Evolutionary conservation across 2,797 vertebrate genomes (phyloP), one percentile per base, ranked within the genome.

Genomic region (Pseudochaenichthys georgianus): DNA sequence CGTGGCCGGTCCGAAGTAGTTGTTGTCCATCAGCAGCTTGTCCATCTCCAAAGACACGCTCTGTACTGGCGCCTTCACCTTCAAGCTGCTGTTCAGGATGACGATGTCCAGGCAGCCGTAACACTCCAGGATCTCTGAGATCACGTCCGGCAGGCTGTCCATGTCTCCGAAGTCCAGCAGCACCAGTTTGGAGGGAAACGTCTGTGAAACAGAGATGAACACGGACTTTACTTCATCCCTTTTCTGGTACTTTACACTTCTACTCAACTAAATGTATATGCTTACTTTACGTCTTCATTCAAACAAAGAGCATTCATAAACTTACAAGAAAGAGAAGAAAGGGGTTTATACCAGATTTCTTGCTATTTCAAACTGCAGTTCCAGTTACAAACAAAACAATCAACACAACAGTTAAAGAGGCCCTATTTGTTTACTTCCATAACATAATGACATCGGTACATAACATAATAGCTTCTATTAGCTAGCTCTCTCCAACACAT

Each of bases 1-100:
- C 0, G 97, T 97, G 86, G 96, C 92, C 3, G 98, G 97, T 19
- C 98, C 97, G 71, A 99, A 99, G 89, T 98, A 99, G 86, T 99
- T 99, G 87, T 95, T 96, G 70, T 99, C 96, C 98, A 99, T 99
- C 38, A 99, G 94, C 28, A 96, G 92, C 88, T 95, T 97, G 91
- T 99, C 98, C 47, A 96, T 94, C 76, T 99, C 96, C 92, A 99
- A 84, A 15, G 97, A 96, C 65, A 97, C 88, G 68, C 85, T 95
- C 78, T 98, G 96, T 2, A 95, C 97, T 1, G 96, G 96, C 0
- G 96, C 98, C 81, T 96, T 97, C 75, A 97, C 90, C 87, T 98
- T 99, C 93, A 97, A 82, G 2, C 97, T 98, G 88, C 96, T 95
- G 8, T 98, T 99, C 84, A 98, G 94, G 88, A 99, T 94, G 43